These are phyloP conservation scores for Smutsia temminckii DNA, from an alignment of 2,797 vertebrate species.

Conservation along the genomic window DNA sequence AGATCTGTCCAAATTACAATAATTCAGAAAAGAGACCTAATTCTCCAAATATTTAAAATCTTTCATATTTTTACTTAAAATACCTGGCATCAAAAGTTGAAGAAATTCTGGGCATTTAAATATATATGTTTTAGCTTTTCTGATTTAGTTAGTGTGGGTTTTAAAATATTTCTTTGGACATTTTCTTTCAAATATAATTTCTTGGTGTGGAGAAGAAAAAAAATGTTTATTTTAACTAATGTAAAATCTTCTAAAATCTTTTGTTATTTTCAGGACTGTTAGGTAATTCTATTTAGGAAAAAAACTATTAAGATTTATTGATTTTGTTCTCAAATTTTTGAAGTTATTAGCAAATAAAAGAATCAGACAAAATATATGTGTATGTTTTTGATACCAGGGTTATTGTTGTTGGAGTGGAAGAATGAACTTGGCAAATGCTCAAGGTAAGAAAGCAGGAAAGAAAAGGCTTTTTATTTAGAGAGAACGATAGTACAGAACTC, in stretches of 20 bases:
- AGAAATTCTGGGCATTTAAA: neutral
- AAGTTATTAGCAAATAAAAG: neutral
- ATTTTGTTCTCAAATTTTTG: neutral
- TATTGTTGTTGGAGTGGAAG: too few species aligned
- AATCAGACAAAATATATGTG: neutral
- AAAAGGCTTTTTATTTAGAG: too few species aligned
- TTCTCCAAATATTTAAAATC: neutral
- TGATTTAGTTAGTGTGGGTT: neutral
- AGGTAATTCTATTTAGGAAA: neutral
- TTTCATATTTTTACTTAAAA: neutral
- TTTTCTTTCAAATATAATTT: neutral
- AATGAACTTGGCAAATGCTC: too few species aligned
- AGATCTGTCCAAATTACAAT: neutral
- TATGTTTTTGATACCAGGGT: too few species aligned
- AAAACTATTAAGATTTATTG: neutral
- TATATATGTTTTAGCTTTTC: neutral
- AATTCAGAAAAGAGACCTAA: neutral
- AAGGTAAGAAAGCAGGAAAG: too few species aligned
- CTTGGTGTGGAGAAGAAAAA: neutral
- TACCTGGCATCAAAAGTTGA: neutral
- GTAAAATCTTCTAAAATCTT: neutral
- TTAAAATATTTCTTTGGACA: neutral
- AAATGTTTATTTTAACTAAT: neutral
- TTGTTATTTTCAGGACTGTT: neutral
- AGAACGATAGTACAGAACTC: too few species aligned